A percentile compares a stretch with the other conserved stretches of the same genome.
These are phyloP conservation scores for Anadara kagoshimensis DNA, from an alignment of 1,140 invertebrate species.

Conservation along the genomic window DNA sequence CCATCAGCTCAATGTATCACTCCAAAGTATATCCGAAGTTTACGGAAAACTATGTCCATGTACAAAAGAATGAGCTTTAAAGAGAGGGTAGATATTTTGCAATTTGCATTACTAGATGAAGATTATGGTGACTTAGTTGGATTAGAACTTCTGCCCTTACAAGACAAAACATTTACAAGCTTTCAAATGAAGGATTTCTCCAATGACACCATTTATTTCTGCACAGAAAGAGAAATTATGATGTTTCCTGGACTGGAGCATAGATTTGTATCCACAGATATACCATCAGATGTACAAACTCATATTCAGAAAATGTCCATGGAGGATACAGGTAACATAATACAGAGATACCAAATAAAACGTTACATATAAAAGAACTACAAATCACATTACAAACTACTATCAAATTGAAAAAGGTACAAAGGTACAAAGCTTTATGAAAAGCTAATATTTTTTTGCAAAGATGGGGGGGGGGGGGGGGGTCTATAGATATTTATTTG, in stretches of 20 bases:
- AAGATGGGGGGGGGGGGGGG: too few relatives aligned
- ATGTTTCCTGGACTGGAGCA: conserved; percentile 10
- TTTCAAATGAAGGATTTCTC: background rate
- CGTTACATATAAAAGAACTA: too few relatives aligned
- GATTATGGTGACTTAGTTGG: background rate
- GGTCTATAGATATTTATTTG: too few relatives aligned
- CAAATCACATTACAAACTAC: too few relatives aligned
- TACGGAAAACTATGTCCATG: background rate
- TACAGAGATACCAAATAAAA: too few relatives aligned
- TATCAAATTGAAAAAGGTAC: too few relatives aligned
- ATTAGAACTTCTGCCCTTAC: conserved; percentile 1
- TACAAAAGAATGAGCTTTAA: background rate
- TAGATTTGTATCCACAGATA: background rate
- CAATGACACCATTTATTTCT: background rate
- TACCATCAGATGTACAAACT: background rate
- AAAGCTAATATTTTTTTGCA: too few relatives aligned
- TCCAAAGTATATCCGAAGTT: background rate
- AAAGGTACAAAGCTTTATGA: too few relatives aligned
- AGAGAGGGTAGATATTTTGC: background rate
- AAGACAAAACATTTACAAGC: background rate
- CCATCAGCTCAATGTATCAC: background rate
- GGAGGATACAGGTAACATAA: too few relatives aligned
- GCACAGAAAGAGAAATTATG: background rate
- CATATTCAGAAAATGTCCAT: too few relatives aligned
- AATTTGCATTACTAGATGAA: conserved; percentile 2